phyloP scores from a whole-genome alignment of 1,140 invertebrate genomes.

The Phymorhynchus buccinoides region DNA sequence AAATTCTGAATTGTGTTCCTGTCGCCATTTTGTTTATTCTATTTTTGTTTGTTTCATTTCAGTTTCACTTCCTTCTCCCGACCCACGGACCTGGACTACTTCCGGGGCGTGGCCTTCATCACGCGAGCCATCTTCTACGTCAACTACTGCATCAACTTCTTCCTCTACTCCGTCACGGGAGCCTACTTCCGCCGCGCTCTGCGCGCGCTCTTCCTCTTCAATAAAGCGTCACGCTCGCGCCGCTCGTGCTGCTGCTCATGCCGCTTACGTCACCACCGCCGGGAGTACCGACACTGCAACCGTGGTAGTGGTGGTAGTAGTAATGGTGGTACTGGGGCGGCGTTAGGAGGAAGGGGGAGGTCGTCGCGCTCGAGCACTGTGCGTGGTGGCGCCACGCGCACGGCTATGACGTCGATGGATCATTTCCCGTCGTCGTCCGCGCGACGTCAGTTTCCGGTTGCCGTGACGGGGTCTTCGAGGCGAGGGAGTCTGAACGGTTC shows the following conservation, averaged over 20 bases:
- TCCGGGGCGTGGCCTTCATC: slow-evolving; percentile 39
- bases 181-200: slow-evolving; percentile 50
- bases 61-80: slow-evolving; percentile 17
- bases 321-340: too few relatives aligned
- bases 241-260: not conserved
- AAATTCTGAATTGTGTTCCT: too few relatives aligned
- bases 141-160: slow-evolving; percentile 65
- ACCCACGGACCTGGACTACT: slow-evolving; percentile 33
- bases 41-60: too few relatives aligned
- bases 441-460: too few relatives aligned
- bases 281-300: not conserved
- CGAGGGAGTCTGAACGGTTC: too few relatives aligned
- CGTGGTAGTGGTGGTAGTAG: too few relatives aligned
- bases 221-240: slow-evolving; percentile 19
- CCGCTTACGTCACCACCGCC: not conserved
- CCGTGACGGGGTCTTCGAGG: too few relatives aligned
- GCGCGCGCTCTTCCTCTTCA: slow-evolving; percentile 33
- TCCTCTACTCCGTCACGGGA: slow-evolving; percentile 68
- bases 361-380: not conserved
- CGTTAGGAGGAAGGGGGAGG: too few relatives aligned
- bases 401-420: too few relatives aligned
- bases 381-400: too few relatives aligned
- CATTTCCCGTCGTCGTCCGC: too few relatives aligned
- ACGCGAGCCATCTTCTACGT: slow-evolving; percentile 35
- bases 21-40: too few relatives aligned